phyloP scores from a whole-genome alignment of 2,113 vertebrate species.

The Tetrao urogallus region DNA sequence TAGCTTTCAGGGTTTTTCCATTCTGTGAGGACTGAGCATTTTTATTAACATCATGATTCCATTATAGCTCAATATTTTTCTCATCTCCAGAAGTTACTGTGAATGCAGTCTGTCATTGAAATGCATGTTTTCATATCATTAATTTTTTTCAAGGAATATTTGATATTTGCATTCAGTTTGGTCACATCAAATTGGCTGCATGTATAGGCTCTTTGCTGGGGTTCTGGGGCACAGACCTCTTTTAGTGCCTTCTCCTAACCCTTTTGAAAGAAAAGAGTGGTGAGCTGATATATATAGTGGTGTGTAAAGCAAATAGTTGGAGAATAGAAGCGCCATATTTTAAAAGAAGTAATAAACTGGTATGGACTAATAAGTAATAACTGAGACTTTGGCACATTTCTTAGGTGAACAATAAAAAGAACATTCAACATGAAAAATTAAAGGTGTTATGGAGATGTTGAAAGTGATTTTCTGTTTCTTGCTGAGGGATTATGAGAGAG shows the following conservation, averaged over 20 bases:
- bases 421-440: slow-evolving; percentile 78
- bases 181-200: not conserved
- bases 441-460: slow-evolving; percentile 72
- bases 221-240: not conserved
- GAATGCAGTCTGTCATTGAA: not conserved
- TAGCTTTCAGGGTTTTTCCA: not conserved
- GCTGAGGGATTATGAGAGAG: slow-evolving; percentile 70
- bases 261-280: not conserved
- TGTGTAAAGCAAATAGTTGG: slow-evolving; percentile 16
- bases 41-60: not conserved
- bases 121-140: not conserved
- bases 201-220: not conserved
- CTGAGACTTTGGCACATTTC: slow-evolving; percentile 61
- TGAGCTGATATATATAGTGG: not conserved
- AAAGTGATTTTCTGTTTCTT: slow-evolving; percentile 74
- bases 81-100: not conserved
- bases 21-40: not conserved
- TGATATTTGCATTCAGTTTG: slow-evolving; percentile 11
- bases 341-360: slow-evolving; percentile 67
- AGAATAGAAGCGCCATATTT: slow-evolving; percentile 41
- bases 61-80: not conserved
- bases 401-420: slow-evolving; percentile 72
- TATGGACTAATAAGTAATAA: slow-evolving; percentile 67
- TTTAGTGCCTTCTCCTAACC: not conserved
- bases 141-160: not conserved